Base-by-base conservation (phyloP, 1,140 invertebrate genomes). In the Drosophila nannoptera region DNA sequence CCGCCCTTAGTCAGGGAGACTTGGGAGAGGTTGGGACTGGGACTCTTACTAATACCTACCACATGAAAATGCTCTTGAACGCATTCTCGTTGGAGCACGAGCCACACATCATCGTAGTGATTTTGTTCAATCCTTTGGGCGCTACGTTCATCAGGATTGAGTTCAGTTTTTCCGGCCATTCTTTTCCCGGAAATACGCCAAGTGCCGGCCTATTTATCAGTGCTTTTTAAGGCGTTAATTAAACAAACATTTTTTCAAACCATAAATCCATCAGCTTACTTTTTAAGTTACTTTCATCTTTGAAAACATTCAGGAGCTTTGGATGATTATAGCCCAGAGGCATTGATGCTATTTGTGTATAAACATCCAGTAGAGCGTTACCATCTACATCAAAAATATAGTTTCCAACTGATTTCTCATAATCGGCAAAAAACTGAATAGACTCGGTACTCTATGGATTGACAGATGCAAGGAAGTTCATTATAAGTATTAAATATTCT, bases 281-380 rank as follows among this genome's bases (percentile, higher is more conserved):
- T 90, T 95, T 94, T 81, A 96, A 87, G 90, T 97, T 96, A 40
- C 92, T 91, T 9, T 94, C 92, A 88, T 96, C 92, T 43, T 93
- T 90, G 70, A 98, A 93, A 2, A 94, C 92, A 62, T 93, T 92
- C 7, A 98, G 89, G 65, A 99, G 90, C 16, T 94, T 94, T 1
- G 97, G 97, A 91, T 99, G 97, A 90, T 99, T 99, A 88, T 99
- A 99, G 53, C 97, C 98, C 29, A 99, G 89, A 4, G 98, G 98
- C 73, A 99, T 91, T 1, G 98, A 99, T 0, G 98, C 98, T 80
- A 99, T 99, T 93, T 99, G 98, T 59, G 96, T 98, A 89, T 95
- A 99, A 22, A 97, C 91, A 91, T 99, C 98, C 56, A 99, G 92
- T 68, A 97, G 91, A 8, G 92, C 88, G 88, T 98, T 98, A 8